Base-by-base conservation (phyloP, 2,888 invertebrate genomes). In the Parasteatoda lunata region DNA sequence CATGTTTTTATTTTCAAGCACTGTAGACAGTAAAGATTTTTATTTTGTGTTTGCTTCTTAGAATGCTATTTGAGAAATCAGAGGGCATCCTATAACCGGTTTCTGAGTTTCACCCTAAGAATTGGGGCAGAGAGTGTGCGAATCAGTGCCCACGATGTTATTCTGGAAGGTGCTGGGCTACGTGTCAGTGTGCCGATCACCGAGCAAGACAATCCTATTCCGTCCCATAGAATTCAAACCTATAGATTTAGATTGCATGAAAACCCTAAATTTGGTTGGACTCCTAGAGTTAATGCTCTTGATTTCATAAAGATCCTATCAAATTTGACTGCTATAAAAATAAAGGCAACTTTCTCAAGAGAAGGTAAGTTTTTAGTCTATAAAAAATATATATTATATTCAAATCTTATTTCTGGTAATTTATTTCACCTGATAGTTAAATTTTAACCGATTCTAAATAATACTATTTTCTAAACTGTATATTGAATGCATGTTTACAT, bases 291-390 rank as follows among this genome's bases (percentile, higher is more conserved):
- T 8, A 95, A 96, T 5, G 94, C 98, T 3, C 94, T 96, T 81
- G 96, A 96, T 75, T 99, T 98, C 91, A 96, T 98, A 92, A 96
- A 97, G 0, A 95, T 99, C 64, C 93, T 99, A 7, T 95, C 98
- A 75, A 98, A 99, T 91, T 91, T 99, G 81, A 98, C 98, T 0
- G 95, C 97, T 0, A 95, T 99, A 69, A 97, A 96, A 92, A 97
- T 99, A 84, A 94, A 98, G 83, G 99, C 96, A 49, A 97, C 97
- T 0, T 99, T 97, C 92, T 95, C 96, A 3, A 94, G 94, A 79
- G 94, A 95, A 90, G 97, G 97, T 91, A 93, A 90, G 75, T 66
- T 30, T 30, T 30, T 30, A 30, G 30, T 30, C 30, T 30, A n/a
- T n/a, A 49, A 45, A n/a, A 13, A n/a, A 0, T 30, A 6, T 68